These are phyloP conservation scores for Salarias fasciatus DNA, from an alignment of 2,797 vertebrate species.

Conservation along the genomic window DNA sequence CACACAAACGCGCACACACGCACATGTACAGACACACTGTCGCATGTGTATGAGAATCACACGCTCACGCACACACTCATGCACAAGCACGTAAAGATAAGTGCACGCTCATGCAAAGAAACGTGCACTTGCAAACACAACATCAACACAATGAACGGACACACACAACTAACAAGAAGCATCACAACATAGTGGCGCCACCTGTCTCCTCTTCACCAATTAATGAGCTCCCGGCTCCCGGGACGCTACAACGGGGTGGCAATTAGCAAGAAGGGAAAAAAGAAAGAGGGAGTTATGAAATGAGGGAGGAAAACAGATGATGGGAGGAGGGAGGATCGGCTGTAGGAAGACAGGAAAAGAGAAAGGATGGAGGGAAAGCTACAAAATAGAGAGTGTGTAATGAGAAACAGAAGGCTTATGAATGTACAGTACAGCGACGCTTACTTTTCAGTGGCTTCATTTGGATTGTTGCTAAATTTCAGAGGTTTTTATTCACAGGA, in stretches of 20 bases:
- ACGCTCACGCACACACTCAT: background rate
- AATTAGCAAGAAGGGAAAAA: slow-evolving; percentile 70
- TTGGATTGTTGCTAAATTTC: no score
- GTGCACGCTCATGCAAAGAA: slow-evolving; percentile 31
- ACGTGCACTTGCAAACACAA: slow-evolving; percentile 49
- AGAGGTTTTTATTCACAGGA: no score
- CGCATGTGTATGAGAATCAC: slow-evolving; percentile 17
- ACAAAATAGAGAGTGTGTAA: background rate
- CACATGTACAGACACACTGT: slow-evolving; percentile 33
- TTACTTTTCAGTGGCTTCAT: no score
- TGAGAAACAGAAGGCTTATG: no score
- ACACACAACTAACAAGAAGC: slow-evolving; percentile 86
- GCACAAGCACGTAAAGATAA: slow-evolving; percentile 12
- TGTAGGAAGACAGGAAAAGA: slow-evolving; percentile 7
- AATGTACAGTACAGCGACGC: background rate
- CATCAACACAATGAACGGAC: slow-evolving; percentile 59
- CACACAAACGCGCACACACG: slow-evolving; percentile 13
- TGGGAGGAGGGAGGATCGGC: slow-evolving; percentile 22
- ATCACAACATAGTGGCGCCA: slow-evolving; percentile 89
- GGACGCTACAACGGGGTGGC: slow-evolving; percentile 73
- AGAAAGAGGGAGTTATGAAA: slow-evolving; percentile 57
- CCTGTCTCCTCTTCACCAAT: slow-evolving; percentile 79
- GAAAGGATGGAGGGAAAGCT: background rate
- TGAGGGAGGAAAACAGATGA: slow-evolving; percentile 54
- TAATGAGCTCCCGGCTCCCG: slow-evolving; percentile 74